These are phyloP conservation scores for Masticophis lateralis DNA, from an alignment of 2,797 vertebrate species.

Conservation along the genomic window DNA sequence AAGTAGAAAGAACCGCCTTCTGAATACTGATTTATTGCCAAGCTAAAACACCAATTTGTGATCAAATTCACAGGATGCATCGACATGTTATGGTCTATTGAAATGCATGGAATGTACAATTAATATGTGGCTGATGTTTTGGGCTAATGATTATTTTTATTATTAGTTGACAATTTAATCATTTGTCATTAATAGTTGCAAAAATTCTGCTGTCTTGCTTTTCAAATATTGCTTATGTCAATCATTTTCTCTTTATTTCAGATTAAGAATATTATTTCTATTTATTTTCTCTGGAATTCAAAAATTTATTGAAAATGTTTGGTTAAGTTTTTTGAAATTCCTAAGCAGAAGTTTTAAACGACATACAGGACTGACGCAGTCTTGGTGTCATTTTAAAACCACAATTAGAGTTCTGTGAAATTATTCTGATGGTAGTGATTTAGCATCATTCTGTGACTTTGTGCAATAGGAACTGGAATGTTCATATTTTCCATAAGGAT, in stretches of 20 bases:
- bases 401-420: background rate
- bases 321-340: background rate
- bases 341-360: background rate
- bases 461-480: background rate
- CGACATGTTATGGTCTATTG: conserved; percentile 29
- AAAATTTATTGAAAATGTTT: background rate
- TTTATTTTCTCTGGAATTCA: background rate
- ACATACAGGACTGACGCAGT: background rate
- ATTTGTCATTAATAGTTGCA: background rate
- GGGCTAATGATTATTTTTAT: background rate
- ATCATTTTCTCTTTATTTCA: background rate
- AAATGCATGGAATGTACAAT: background rate
- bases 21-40: background rate
- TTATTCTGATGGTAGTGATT: background rate
- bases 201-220: background rate
- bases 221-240: background rate
- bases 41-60: background rate
- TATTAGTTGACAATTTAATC: background rate
- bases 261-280: background rate
- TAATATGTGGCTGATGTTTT: background rate
- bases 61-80: conserved; percentile 23
- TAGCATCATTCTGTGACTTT: background rate
- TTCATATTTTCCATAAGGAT: background rate
- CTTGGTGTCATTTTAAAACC: background rate
- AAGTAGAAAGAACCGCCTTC: background rate